phyloP scores from a whole-genome alignment of 1,140 invertebrate species.

The Heliconius hewitsoni region DNA sequence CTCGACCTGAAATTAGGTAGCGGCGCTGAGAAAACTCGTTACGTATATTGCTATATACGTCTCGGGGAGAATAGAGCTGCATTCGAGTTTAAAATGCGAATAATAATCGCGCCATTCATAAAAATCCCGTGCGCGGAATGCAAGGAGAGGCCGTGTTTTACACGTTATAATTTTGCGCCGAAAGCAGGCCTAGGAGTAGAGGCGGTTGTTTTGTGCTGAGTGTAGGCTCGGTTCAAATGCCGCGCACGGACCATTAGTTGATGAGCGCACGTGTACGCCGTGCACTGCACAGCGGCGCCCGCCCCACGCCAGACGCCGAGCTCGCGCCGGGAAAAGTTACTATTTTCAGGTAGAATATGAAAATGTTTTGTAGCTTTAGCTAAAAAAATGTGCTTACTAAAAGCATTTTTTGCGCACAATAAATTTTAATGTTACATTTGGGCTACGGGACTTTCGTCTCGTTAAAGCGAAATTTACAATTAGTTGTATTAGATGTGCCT shows the following conservation, averaged over 20 bases:
- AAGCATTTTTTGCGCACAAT: constrained; percentile 78
- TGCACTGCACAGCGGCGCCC: constrained; percentile 14
- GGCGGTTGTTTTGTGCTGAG: constrained; percentile 68
- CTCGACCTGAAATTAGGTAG: constrained; percentile 77
- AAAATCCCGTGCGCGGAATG: constrained; percentile 79
- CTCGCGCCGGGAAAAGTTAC: constrained; percentile 64
- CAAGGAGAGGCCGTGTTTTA: constrained; percentile 78
- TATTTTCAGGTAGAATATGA: constrained; percentile 77
- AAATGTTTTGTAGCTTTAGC: constrained; percentile 75
- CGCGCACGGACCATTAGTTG: constrained; percentile 80
- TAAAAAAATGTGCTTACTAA: constrained; percentile 72
- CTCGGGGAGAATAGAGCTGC: constrained; percentile 74
- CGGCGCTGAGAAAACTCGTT: constrained; percentile 77
- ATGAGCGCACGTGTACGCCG: constrained; percentile 73
- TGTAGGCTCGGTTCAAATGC: constrained; percentile 79
- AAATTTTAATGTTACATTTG: constrained; percentile 66
- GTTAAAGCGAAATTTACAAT: constrained; percentile 30
- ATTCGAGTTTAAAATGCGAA: constrained; percentile 81
- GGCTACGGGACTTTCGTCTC: constrained; percentile 37
- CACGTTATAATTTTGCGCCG: constrained; percentile 80
- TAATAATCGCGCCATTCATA: constrained; percentile 80
- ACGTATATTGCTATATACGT: constrained; percentile 79
- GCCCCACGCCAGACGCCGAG: constrained; percentile 61
- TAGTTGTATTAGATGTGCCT: not conserved
- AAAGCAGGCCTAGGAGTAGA: constrained; percentile 68